Conservation (phyloP, 2,797 vertebrate species). For the Garrulus glandarius region DNA sequence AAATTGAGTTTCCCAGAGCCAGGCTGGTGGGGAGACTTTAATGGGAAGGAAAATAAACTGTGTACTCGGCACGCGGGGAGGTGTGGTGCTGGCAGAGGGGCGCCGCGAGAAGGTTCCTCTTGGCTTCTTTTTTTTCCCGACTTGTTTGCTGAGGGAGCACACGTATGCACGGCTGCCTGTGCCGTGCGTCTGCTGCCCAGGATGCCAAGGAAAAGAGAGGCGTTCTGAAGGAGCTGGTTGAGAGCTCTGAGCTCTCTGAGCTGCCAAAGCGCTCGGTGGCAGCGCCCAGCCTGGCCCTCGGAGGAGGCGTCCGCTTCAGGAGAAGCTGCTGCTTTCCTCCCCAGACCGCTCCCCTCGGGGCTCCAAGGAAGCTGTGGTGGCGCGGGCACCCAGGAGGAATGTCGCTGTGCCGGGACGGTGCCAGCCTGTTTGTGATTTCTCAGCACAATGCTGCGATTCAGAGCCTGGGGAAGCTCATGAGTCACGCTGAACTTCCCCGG, state of each 20-base stretch:
- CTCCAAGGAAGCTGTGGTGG: neutral
- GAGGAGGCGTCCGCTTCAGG: neutral
- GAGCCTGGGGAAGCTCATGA: constrained; percentile 38
- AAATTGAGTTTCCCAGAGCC: constrained; percentile 63
- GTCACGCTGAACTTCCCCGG: constrained; percentile 54
- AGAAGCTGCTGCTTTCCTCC: neutral
- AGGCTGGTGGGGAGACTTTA: constrained; percentile 42
- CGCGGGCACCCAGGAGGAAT: neutral
- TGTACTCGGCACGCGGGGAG: constrained; percentile 40
- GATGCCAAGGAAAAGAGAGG: neutral
- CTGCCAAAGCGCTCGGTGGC: neutral
- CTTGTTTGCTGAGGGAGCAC: constrained; percentile 1
- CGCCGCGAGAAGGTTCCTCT: neutral
- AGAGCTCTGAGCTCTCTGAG: neutral
- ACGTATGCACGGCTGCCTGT: neutral
- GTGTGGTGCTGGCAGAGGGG: neutral
- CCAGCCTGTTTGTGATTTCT: constrained; percentile 15
- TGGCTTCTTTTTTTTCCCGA: neutral
- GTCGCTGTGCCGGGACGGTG: neutral
- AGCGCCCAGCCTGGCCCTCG: rapidly evolving
- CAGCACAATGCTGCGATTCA: constrained; percentile 64
- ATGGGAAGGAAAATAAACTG: constrained; percentile 71
- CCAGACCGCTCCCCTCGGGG: rapidly evolving
- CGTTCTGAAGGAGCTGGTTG: neutral
- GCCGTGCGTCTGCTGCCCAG: neutral